Evolutionary conservation across 2,113 vertebrate species (phyloP), one percentile per base, ranked within the genome.

Genomic region (Sisor rabdophorus): DNA sequence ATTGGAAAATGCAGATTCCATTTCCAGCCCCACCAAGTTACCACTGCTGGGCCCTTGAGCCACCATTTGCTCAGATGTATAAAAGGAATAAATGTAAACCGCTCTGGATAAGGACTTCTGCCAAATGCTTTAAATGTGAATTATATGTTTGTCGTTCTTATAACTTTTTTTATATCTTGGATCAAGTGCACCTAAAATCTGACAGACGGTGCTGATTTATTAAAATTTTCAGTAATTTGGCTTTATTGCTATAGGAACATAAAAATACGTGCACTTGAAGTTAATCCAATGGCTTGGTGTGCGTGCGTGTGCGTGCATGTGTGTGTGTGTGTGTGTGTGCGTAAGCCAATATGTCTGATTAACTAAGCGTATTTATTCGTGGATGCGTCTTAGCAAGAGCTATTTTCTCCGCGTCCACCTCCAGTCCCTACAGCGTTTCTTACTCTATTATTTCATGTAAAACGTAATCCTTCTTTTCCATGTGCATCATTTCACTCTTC

Each of bases 181-280:
- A 61, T 24, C 56, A 22, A 28, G 20, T 16, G 55, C n/a, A 50
- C n/a, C 22, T 4, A 5, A 71, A 64, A 56, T 11, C 32, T 83
- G 54, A 84, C 76, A 76, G 48, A 78, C 80, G 82, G 81, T 76
- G 50, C 50, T 64, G 81, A 64, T 79, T 78, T 75, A 80, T 74
- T 75, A 68, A 85, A 30, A 76, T 77, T 84, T 83, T 85, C 85
- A 47, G 87, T 79, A 82, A 86, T 87, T 85, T 87, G 86, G 85
- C 82, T 85, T 87, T 83, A 89, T 92, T 91, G 89, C 90, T 87
- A 90, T 81, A 87, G 88, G 83, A 90, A 89, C 88, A 5, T 85
- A 80, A 81, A 84, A 85, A 87, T 77, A 89, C 76, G 64, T 75
- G 67, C 80, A 73, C 83, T 78, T 63, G 44, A 79, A 89, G 87